Percentiles rank a stretch among this genome's conserved stretches.
Conservation (phyloP, 2,797 vertebrate species). For the Rhinella marina region DNA sequence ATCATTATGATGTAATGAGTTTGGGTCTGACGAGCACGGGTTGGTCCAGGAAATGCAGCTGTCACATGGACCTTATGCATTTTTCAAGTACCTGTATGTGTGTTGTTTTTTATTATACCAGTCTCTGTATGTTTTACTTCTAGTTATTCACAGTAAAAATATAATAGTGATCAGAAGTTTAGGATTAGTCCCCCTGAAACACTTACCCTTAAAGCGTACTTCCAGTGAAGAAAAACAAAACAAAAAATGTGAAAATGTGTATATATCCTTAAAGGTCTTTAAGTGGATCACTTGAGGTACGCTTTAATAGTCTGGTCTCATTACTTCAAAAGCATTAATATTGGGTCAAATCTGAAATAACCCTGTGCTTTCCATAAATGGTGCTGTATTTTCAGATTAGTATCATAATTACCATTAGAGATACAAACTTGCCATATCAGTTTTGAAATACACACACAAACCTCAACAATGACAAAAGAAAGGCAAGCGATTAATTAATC, state of each 20-base stretch:
- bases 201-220: neutral
- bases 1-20: too few species aligned
- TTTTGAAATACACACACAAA: neutral
- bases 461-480: neutral
- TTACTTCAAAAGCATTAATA: neutral
- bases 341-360: neutral
- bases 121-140: conserved; percentile 2
- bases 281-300: neutral
- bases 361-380: neutral
- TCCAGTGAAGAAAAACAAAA: neutral
- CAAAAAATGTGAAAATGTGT: neutral
- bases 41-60: neutral
- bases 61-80: neutral
- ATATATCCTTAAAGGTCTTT: neutral
- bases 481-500: neutral
- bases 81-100: neutral
- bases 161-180: neutral
- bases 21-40: too few species aligned
- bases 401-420: neutral
- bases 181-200: neutral
- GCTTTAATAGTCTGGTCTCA: neutral
- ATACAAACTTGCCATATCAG: neutral
- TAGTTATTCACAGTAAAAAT: neutral
- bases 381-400: neutral
- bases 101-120: neutral